Evolutionary conservation across 2,888 invertebrate species (phyloP).

Genomic region (Eupelmus urozonus): DNA sequence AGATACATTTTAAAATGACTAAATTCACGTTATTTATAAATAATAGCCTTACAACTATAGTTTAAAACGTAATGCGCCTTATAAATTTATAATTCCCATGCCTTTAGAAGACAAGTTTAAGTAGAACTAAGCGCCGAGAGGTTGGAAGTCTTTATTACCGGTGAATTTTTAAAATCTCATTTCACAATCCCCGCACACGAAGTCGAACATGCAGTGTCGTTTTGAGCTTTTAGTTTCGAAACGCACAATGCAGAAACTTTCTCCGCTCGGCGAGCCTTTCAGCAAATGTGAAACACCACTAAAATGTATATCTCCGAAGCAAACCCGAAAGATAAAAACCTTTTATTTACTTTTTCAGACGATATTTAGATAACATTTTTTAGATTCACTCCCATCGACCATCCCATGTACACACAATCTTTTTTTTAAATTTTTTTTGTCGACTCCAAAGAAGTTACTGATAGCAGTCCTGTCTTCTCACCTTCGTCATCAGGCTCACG

Average conservation of each 20-base stretch:
- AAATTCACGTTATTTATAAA: too few species aligned
- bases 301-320: slow-evolving; percentile 14
- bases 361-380: slow-evolving; percentile 46
- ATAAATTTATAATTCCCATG: too few species aligned
- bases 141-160: too few species aligned
- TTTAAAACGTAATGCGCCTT: too few species aligned
- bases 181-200: too few species aligned
- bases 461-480: not conserved
- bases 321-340: slow-evolving; percentile 39
- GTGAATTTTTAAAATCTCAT: too few species aligned
- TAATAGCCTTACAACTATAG: too few species aligned
- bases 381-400: slow-evolving; percentile 28
- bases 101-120: too few species aligned
- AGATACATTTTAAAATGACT: not conserved
- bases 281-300: slow-evolving; percentile 17
- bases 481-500: too few species aligned
- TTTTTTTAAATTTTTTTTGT: slow-evolving; percentile 5
- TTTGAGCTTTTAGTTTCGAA: slow-evolving; percentile 28
- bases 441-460: not conserved
- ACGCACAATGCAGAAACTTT: slow-evolving; percentile 15
- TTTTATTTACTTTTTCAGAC: slow-evolving; percentile 6
- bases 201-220: not conserved
- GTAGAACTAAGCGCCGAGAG: too few species aligned
- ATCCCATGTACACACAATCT: not conserved
- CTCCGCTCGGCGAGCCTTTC: slow-evolving; percentile 2